Base-by-base conservation (phyloP, 2,797 vertebrate genomes). In the Micromesistius poutassou region DNA sequence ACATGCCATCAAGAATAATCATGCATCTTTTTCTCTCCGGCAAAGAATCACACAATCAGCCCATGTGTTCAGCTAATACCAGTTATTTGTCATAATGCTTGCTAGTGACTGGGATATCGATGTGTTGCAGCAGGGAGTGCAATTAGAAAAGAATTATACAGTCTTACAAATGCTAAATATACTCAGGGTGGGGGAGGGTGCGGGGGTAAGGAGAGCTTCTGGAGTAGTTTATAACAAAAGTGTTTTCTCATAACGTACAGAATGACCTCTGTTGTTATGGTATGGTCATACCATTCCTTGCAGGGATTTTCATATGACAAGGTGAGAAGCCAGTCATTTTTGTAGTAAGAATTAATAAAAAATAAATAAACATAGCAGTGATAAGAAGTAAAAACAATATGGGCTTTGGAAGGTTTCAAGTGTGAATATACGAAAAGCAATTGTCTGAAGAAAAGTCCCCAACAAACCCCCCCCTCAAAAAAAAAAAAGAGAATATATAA, bases 21-120 rank as follows among this genome's bases (percentile, higher is more conserved):
- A 62, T 62, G 55, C 25, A 68, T 68, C 10, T 68, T 28, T 28
- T 10, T 68, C 3, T 68, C 28, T 4, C 62, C 36, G 7, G 55
- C 22, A 3, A 62, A 62, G 55, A 62, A 62, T 62, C 62, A 68
- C 25, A 8, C 28, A 28, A 68, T n/a, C 62, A 28, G 25, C n/a
- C 25, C n/a, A 68, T 68, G 62, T 28, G n/a, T 28, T 68, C 62
- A 68, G 62, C 62, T 28, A 28, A 68, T 28, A 62, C 22, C 55
- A 68, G 62, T 28, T 68, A 68, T 68, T 13, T 28, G 62, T 68
- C 62, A 68, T 68, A 68, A 68, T 68, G 62, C 62, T 10, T 68
- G 2, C 62, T 28, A 28, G 62, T 2, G 62, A 12, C 62, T 28
- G 25, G 10, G 62, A 7, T 22, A 68, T 68, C 62, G 8, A 68